Conservation (phyloP, 2,888 invertebrate genomes). For the Liposcelis brunnea region DNA sequence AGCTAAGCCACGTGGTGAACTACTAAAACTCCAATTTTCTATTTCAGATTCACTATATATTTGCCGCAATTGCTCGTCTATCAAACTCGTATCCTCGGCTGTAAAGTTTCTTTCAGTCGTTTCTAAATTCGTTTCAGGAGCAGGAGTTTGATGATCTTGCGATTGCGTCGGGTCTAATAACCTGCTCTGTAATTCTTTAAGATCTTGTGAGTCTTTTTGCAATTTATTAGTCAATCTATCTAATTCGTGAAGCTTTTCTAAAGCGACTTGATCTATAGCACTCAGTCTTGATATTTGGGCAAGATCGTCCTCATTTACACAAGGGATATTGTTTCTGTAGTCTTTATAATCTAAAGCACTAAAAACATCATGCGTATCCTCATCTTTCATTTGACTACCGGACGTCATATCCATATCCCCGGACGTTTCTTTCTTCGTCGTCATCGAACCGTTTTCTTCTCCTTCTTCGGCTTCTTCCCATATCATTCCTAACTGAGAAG, state of each 20-base stretch:
- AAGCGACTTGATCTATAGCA: constrained; percentile 57
- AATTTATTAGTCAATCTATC: constrained; percentile 58
- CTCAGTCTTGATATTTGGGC: constrained; percentile 57
- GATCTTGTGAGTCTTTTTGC: constrained; percentile 59
- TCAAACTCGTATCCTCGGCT: constrained; percentile 44
- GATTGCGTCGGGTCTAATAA: constrained; percentile 44
- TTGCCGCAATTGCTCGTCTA: constrained; percentile 50
- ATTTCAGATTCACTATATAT: constrained; percentile 43
- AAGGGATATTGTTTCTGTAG: constrained; percentile 55
- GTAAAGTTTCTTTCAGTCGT: constrained; percentile 31
- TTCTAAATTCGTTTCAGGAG: constrained; percentile 25
- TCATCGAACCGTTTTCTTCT: constrained; percentile 32
- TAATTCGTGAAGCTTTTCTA: constrained; percentile 61
- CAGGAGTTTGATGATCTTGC: constrained; percentile 5
- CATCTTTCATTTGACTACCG: constrained; percentile 22
- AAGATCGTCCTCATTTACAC: constrained; percentile 59
- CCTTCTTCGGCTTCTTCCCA: constrained; percentile 70
- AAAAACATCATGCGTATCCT: constrained; percentile 41
- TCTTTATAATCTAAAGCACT: constrained; percentile 63
- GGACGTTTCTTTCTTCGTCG: constrained; percentile 22
- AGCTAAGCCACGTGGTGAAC: constrained; percentile 43
- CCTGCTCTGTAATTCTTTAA: constrained; percentile 55
- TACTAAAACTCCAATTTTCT: constrained; percentile 51
- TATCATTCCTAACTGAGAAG: constrained; percentile 67
- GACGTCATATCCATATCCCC: constrained; percentile 14